These are phyloP conservation scores for Tridacna gigas DNA, from an alignment of 2,888 invertebrate species.

Conservation along the genomic window DNA sequence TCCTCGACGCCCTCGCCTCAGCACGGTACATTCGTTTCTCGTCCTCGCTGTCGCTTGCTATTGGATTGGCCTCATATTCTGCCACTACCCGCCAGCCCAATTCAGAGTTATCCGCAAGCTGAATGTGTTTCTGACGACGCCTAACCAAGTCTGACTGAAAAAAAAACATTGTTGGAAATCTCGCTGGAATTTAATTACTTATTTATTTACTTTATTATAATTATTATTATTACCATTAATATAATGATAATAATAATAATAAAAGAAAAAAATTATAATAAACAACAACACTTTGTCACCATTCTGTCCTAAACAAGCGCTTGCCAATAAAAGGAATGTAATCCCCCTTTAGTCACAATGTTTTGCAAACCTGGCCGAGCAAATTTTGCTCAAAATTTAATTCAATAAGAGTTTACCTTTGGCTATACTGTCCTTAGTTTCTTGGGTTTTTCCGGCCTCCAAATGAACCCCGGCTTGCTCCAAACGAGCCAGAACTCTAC, in stretches of 20 bases:
- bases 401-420: neutral
- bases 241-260: too few species aligned
- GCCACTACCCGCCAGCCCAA: constrained; percentile 28
- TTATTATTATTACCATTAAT: too few species aligned
- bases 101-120: constrained; percentile 30
- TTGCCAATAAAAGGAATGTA: too few species aligned
- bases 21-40: constrained; percentile 32
- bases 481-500: constrained; percentile 4
- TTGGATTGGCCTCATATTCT: constrained; percentile 28
- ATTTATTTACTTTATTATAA: too few species aligned
- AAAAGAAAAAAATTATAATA: too few species aligned
- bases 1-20: constrained; percentile 20
- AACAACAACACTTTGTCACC: too few species aligned
- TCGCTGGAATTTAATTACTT: too few species aligned
- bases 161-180: too few species aligned
- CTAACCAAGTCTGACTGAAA: neutral
- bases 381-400: neutral
- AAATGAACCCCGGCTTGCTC: neutral
- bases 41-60: constrained; percentile 34
- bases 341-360: too few species aligned
- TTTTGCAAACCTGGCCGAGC: too few species aligned
- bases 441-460: neutral
- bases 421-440: neutral
- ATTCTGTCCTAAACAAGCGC: too few species aligned
- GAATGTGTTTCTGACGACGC: constrained; percentile 12